Evolutionary conservation across 2,888 invertebrate genomes (phyloP), one percentile per base, ranked within the genome.

Genomic region (Dichetophora obliterata): DNA sequence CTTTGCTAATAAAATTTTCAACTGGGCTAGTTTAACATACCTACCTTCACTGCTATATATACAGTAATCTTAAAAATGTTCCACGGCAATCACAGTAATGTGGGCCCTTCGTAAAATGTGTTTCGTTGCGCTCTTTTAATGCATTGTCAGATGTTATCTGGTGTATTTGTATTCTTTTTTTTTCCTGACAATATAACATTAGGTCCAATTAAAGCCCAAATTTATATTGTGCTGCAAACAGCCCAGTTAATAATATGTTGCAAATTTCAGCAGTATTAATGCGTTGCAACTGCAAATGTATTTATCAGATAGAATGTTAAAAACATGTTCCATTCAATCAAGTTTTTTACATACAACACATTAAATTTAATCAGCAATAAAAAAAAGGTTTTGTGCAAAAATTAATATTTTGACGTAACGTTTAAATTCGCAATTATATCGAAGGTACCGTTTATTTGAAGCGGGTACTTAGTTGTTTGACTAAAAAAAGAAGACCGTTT

Each of bases 171-270:
- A 14, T 22, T 24, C 24, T 70, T 66, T 74, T 22, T 24, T 37
- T 70, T 66, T 74, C 66, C 84, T 83, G 84, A 84, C 84, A 84
- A 84, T 84, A 84, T 84, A 85, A 84, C 84, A 84, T 84, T 84
- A 84, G 82, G 83, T 82, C 85, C 84, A 84, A 84, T 84, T 84
- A 84, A 83, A 84, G 84, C 80, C 65, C 83, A 84, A 85, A 84
- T 84, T 84, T 84, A 84, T 84, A 54, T 34, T 48, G 65, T 61
- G 73, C 43, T 73, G 63, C 66, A 66, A 66, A 31, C 59, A 27
- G 16, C 27, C 27, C 59, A 59, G 8, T 59, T 59, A 59, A 59
- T 59, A 27, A 59, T 59, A 59, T 27, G 59, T 59, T 59, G 43
- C 43, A 43, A 43, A 43, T 11, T 43, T 11, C 43, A 11, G 14